These are phyloP conservation scores for Dolichoris vasculosae DNA, from an alignment of 1,140 invertebrate genomes.

Conservation along the genomic window DNA sequence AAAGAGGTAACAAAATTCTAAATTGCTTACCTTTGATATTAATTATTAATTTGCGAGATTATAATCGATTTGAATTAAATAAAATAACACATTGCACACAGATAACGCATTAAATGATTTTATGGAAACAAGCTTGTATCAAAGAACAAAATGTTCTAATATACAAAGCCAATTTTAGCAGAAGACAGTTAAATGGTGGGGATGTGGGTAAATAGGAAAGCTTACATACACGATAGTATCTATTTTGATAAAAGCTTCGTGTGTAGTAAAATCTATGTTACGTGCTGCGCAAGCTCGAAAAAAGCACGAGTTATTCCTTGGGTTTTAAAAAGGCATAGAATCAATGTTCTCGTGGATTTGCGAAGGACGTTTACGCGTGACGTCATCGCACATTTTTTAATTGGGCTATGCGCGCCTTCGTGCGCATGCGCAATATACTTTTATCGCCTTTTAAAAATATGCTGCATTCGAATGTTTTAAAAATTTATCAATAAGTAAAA, in stretches of 20 bases:
- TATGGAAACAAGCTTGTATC: conserved; percentile 6
- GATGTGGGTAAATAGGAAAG: conserved; percentile 18
- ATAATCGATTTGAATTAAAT: background rate
- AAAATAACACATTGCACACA: background rate
- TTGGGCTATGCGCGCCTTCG: too few relatives aligned
- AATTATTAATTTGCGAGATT: background rate
- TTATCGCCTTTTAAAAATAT: too few relatives aligned
- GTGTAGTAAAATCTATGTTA: background rate
- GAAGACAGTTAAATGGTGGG: conserved; percentile 38
- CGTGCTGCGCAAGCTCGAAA: conserved; percentile 13
- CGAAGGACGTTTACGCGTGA: too few relatives aligned
- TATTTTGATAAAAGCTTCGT: conserved; percentile 38
- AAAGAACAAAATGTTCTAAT: conserved; percentile 8
- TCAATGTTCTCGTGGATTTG: too few relatives aligned
- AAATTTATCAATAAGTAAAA: too few relatives aligned
- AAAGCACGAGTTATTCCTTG: background rate
- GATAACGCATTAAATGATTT: background rate
- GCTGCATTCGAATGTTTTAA: too few relatives aligned
- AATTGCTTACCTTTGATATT: background rate
- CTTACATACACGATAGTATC: background rate
- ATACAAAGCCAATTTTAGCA: conserved; percentile 48
- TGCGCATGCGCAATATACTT: too few relatives aligned
- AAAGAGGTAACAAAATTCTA: background rate
- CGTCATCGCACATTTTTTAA: too few relatives aligned
- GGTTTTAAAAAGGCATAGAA: background rate